Evolutionary conservation across 2,888 invertebrate species (phyloP), one percentile per base, ranked within the genome.

Genomic region (Steromphala cineraria): DNA sequence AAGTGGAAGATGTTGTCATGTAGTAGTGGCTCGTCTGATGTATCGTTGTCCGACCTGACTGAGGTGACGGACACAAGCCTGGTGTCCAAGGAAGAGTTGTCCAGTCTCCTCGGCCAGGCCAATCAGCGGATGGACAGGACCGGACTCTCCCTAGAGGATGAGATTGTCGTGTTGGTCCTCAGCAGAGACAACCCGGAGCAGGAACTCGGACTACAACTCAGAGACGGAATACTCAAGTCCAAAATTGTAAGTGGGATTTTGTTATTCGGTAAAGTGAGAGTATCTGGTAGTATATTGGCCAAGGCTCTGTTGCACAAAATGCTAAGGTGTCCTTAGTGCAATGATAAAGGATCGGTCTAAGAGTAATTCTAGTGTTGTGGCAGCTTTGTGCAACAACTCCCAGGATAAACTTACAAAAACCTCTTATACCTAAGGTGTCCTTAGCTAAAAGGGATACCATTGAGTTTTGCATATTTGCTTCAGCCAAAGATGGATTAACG

Each of bases 101-200:
- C 71, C 21, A 46, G 21, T 17, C 53, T 83, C 62, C 24, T 87
- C 2, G 67, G 78, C 5, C 36, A 62, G 53, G 85, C 84, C 31
- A 85, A 87, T 62, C 52, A 81, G 31, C 81, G 75, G 1, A 67
- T 87, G 80, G 85, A 87, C 74, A 80, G 81, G 55, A 71, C 79
- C 5, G 81, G 80, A n/a, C 21, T 71, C 13, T 67, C 81, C 21
- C 36, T 80, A 4, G 76, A 83, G 19, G 78, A 83, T 55, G 80
- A 78, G 53, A 84, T 87, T 36, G 75, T 81, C 4, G 77, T 87
- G n/a, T 77, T 82, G 15, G 75, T 85, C 17, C 55, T 87, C 2
- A 53, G 81, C 17, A 78, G 81, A 46, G 78, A 84, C 5, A 75
- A 74, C 13, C 36, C 53, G 15, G 62, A 53, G 1, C 76, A 83